Conservation (phyloP, 2,113 vertebrate genomes). For the Telmatochromis sp. region DNA sequence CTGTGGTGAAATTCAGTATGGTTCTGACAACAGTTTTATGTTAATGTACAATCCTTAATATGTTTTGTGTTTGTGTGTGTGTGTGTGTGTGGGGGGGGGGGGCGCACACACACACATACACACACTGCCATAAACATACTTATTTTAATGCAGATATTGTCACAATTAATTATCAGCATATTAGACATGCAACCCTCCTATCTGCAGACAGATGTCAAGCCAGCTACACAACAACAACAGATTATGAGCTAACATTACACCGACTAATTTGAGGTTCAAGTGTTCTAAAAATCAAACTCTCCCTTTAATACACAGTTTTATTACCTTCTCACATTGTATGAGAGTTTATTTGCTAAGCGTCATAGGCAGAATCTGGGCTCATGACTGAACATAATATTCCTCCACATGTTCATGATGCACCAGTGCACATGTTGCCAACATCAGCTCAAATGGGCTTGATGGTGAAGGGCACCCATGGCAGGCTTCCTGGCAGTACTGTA, state of each 20-base stretch:
- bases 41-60: too few relatives aligned
- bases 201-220: background rate
- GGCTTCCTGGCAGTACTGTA: background rate
- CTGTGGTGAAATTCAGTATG: too few relatives aligned
- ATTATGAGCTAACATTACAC: background rate
- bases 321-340: background rate
- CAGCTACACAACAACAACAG: background rate
- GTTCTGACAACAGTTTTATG: too few relatives aligned
- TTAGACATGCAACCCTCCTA: background rate
- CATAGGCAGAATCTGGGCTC: background rate
- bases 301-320: background rate
- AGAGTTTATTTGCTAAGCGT: background rate
- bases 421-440: background rate
- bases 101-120: too few relatives aligned
- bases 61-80: fast-evolving
- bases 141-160: background rate
- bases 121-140: background rate
- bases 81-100: fast-evolving
- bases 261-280: background rate
- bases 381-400: background rate
- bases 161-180: background rate
- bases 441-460: background rate
- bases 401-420: background rate
- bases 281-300: background rate
- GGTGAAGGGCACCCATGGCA: background rate